phyloP scores from a whole-genome alignment of 2,113 vertebrate species.

The Amphiprion ocellaris region DNA sequence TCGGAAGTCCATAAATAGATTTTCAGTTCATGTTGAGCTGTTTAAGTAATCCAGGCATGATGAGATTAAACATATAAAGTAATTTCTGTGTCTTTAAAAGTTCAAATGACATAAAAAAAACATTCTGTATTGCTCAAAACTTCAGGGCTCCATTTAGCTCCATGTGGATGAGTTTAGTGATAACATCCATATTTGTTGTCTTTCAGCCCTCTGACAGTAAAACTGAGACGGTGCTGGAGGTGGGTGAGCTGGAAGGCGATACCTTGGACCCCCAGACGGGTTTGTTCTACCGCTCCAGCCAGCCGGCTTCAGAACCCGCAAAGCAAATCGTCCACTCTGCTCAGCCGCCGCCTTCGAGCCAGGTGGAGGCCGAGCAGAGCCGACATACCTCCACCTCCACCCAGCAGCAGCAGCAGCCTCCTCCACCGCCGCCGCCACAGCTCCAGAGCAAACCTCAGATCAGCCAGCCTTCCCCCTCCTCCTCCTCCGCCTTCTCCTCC shows the following conservation, averaged over 20 bases:
- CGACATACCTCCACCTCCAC: slow-evolving; percentile 63
- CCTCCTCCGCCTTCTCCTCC: slow-evolving; percentile 69
- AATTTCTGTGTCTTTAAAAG: no score
- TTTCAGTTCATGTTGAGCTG: no score
- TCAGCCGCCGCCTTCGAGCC: slow-evolving; percentile 14
- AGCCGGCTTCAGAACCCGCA: slow-evolving; percentile 71
- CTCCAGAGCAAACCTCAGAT: slow-evolving; percentile 79
- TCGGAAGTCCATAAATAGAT: no score
- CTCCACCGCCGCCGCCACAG: slow-evolving; percentile 46
- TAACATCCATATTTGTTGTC: not conserved
- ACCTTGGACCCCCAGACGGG: slow-evolving; percentile 98
- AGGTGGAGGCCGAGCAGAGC: slow-evolving; percentile 64
- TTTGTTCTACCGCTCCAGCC: slow-evolving; percentile 93
- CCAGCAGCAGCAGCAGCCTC: not conserved
- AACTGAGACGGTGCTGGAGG: slow-evolving; percentile 89
- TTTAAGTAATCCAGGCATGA: no score
- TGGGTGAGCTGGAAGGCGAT: slow-evolving; percentile 95
- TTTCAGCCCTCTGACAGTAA: slow-evolving; percentile 87
- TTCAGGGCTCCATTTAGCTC: no score
- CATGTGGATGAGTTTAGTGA: not conserved
- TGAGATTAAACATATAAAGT: no score
- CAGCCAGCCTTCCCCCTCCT: slow-evolving; percentile 89
- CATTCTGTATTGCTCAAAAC: no score
- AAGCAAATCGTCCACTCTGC: slow-evolving; percentile 80
- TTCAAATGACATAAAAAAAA: no score